A percentile compares a stretch with the other conserved stretches of the same genome.
Conservation (phyloP, 1,140 invertebrate species). For the Trypoxylus dichotomus region DNA sequence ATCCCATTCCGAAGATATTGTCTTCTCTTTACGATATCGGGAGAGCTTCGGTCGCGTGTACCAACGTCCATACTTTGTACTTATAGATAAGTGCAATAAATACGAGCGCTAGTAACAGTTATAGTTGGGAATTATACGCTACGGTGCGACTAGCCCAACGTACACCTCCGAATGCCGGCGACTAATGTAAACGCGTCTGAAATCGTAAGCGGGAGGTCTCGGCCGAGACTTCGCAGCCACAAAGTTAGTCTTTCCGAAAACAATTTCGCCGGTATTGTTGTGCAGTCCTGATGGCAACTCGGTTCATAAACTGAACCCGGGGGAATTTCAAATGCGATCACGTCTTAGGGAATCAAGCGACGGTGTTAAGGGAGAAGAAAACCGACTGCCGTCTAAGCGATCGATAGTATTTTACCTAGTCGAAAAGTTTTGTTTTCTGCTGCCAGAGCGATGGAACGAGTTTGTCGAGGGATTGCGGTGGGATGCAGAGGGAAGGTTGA, state of each 20-base stretch:
- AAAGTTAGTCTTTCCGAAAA: constrained; percentile 35
- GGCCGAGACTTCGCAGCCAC: constrained; percentile 11
- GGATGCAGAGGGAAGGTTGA: no score
- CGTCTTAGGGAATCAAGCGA: constrained; percentile 44
- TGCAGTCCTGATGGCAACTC: constrained; percentile 38
- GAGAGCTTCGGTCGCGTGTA: background rate
- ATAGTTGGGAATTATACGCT: constrained; percentile 29
- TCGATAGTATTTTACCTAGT: constrained; percentile 42
- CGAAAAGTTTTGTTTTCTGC: constrained; percentile 36
- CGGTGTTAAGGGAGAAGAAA: constrained; percentile 35
- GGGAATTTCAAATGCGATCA: constrained; percentile 44
- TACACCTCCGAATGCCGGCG: background rate
- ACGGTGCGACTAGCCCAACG: background rate
- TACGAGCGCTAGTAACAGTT: constrained; percentile 11
- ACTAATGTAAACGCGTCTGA: constrained; percentile 16
- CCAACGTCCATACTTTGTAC: constrained; percentile 7
- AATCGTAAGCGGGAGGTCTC: background rate
- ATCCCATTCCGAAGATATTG: background rate
- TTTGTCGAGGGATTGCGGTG: no score
- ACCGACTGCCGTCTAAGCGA: background rate
- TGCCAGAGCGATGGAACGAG: background rate
- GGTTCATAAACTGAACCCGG: constrained; percentile 41
- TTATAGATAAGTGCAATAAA: constrained; percentile 21
- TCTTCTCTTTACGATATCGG: constrained; percentile 2
- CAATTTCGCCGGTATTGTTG: constrained; percentile 40